Percentiles rank a stretch among this genome's conserved stretches.
Evolutionary conservation across 2,797 vertebrate species (phyloP).

Genomic region (Craterocephalus amniculus): DNA sequence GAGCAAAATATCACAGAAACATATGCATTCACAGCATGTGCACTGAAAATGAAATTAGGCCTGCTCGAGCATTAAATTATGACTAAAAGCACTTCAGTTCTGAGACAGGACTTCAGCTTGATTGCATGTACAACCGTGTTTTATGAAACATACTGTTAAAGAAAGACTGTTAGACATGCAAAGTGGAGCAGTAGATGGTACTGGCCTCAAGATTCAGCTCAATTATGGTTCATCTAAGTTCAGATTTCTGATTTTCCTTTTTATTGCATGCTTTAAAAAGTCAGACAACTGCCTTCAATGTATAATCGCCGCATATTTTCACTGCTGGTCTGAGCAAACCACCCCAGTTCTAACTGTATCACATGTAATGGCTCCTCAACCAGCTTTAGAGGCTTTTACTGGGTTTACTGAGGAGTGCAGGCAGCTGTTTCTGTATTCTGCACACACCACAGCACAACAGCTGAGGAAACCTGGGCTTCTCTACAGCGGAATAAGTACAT

Average conservation of each 20-base stretch:
- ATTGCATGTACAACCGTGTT: neutral
- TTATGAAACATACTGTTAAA: no score
- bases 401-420: neutral
- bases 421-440: neutral
- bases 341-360: no score
- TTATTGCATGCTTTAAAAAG: neutral
- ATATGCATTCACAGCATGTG: slow-evolving; percentile 11
- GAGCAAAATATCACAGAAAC: slow-evolving; percentile 5
- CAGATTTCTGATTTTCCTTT: neutral
- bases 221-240: neutral
- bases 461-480: neutral
- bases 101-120: neutral
- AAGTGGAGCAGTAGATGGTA: no score
- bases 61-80: slow-evolving; percentile 4
- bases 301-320: no score
- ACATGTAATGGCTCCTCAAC: no score
- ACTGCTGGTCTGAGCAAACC: no score
- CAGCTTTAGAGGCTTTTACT: no score
- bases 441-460: neutral
- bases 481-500: neutral
- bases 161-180: no score
- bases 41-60: slow-evolving; percentile 24
- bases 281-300: no score
- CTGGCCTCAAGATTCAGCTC: no score
- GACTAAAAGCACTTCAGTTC: slow-evolving; percentile 6